These are phyloP conservation scores for Zygogramma bicolorata DNA, from an alignment of 2,888 invertebrate genomes.

Conservation along the genomic window DNA sequence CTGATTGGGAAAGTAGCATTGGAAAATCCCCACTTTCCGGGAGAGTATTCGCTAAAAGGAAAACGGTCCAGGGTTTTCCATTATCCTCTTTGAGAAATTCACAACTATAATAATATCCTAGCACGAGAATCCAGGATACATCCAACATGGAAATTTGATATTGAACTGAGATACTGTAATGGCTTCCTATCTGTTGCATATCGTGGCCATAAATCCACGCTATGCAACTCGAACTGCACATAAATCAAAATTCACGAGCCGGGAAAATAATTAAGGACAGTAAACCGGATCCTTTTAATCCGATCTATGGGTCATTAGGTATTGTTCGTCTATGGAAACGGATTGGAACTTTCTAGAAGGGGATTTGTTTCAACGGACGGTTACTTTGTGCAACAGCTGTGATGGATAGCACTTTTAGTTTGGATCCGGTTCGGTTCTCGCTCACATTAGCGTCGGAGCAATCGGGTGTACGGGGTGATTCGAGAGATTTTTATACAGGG, in stretches of 20 bases:
- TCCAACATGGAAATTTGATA: not conserved
- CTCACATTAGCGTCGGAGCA: not conserved
- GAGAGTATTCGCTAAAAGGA: too few relatives aligned
- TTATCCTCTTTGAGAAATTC: too few relatives aligned
- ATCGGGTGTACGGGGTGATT: not conserved
- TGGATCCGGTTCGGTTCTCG: not conserved
- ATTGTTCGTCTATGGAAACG: not conserved
- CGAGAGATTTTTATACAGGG: too few relatives aligned
- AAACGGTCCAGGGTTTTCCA: not conserved
- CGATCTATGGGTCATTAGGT: not conserved
- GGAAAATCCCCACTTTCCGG: too few relatives aligned
- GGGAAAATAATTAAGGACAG: not conserved
- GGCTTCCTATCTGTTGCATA: not conserved
- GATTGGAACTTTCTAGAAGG: not conserved
- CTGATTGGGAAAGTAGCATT: too few relatives aligned
- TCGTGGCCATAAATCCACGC: not conserved
- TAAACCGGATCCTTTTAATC: not conserved
- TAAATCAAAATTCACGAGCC: not conserved
- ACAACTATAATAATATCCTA: not conserved
- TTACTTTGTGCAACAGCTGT: not conserved
- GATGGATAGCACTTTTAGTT: not conserved
- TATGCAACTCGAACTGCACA: not conserved
- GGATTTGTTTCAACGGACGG: not conserved
- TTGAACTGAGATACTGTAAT: not conserved
- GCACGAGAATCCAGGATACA: not conserved